Evolutionary conservation across 2,797 vertebrate genomes (phyloP).

Genomic region (Gouania willdenowi): DNA sequence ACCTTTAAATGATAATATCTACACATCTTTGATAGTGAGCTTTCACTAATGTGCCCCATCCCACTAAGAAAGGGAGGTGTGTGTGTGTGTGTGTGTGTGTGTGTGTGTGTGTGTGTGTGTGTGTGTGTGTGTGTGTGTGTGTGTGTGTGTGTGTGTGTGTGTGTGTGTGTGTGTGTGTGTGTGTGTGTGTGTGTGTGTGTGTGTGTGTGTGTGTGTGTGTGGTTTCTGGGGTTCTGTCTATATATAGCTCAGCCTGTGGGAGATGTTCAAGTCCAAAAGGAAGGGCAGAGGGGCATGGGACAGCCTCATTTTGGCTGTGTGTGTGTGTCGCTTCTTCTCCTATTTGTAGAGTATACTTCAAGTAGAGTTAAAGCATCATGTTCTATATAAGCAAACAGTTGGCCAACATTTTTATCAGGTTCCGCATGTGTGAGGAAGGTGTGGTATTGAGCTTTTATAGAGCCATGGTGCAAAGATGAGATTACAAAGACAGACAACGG

Average conservation of each 20-base stretch:
- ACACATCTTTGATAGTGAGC: too few species aligned
- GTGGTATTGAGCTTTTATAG: too few species aligned
- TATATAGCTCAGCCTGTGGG: constrained; percentile 77
- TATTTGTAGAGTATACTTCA: too few species aligned
- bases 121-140: constrained; percentile 21
- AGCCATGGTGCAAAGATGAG: too few species aligned
- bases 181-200: constrained; percentile 10
- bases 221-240: constrained; percentile 66
- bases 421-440: too few species aligned
- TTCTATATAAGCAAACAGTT: too few species aligned
- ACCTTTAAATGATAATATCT: too few species aligned
- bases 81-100: constrained; percentile 8
- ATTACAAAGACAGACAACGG: too few species aligned
- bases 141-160: constrained; percentile 26
- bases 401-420: too few species aligned
- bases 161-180: constrained; percentile 13
- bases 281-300: constrained; percentile 78
- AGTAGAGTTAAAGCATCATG: too few species aligned
- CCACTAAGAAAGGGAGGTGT: constrained; percentile 26
- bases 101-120: constrained; percentile 16
- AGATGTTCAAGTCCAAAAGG: constrained; percentile 68
- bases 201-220: constrained; percentile 22
- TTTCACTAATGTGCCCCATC: constrained; percentile 6
- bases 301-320: constrained; percentile 53
- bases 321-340: too few species aligned